A percentile compares a stretch with the other conserved stretches of the same genome.
These are phyloP conservation scores for Plebejus anna DNA, from an alignment of 2,888 invertebrate species.

Conservation along the genomic window DNA sequence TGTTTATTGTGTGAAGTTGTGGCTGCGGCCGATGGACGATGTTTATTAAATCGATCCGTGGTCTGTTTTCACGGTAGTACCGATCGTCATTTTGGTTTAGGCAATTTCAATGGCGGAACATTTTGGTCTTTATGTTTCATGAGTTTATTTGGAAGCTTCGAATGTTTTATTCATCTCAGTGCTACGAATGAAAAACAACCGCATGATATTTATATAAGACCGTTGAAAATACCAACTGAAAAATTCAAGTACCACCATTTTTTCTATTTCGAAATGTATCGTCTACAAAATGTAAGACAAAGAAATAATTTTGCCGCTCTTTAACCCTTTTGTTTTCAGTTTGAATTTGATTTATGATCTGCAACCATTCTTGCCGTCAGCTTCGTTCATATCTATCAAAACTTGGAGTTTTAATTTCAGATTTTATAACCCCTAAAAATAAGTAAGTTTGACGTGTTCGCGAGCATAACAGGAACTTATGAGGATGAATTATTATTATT, in stretches of 20 bases:
- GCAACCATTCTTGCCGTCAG: background rate
- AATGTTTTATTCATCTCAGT: conserved; percentile 2
- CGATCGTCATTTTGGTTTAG: conserved; percentile 26
- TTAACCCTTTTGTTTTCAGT: conserved; percentile 1
- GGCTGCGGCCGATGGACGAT: conserved; percentile 22
- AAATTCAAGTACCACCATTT: background rate
- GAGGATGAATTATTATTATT: background rate
- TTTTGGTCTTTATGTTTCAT: conserved; percentile 11
- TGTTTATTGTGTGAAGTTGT: conserved; percentile 20
- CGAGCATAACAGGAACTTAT: background rate
- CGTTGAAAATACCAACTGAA: background rate
- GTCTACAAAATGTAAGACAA: background rate
- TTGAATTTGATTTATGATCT: conserved; percentile 7
- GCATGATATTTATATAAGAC: background rate
- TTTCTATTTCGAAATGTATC: background rate
- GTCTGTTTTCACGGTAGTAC: conserved; percentile 4
- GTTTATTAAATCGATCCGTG: conserved; percentile 30
- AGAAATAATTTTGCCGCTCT: background rate
- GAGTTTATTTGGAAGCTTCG: background rate
- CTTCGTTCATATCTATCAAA: background rate
- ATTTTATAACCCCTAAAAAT: background rate
- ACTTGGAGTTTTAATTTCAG: background rate
- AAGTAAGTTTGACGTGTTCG: background rate
- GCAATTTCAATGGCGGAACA: conserved; percentile 2
- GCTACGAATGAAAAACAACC: background rate